These are phyloP conservation scores for Saimiri boliviensis DNA, from an alignment of 2,113 vertebrate genomes.

Conservation along the genomic window DNA sequence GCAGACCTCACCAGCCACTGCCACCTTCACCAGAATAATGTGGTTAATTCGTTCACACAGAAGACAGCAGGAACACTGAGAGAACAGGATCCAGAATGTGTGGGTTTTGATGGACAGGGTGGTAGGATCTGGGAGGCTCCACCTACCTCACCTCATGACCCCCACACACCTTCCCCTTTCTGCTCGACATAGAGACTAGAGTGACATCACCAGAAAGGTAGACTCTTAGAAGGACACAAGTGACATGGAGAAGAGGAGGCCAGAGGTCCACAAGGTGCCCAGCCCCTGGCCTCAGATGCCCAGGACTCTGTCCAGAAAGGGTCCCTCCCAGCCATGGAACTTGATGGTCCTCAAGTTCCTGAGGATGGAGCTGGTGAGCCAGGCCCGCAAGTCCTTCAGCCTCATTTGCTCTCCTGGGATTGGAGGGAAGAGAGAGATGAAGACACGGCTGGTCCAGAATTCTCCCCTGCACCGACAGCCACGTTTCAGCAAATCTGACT, in stretches of 20 bases:
- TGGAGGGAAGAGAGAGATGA: neutral
- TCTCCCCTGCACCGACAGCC: too few relatives aligned
- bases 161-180: fast-evolving
- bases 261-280: conserved; percentile 89
- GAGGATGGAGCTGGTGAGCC: conserved; percentile 92
- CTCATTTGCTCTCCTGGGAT: conserved; percentile 94
- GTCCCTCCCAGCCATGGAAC: conserved; percentile 94
- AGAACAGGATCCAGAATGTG: neutral
- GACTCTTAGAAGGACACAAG: conserved; percentile 95
- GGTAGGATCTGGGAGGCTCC: neutral
- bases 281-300: conserved; percentile 89
- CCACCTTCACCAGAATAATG: neutral
- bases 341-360: conserved; percentile 92
- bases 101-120: fast-evolving
- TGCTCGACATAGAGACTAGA: neutral
- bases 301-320: conserved; percentile 89
- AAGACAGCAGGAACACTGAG: neutral
- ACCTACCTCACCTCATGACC: neutral
- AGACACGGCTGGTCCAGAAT: neutral
- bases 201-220: conserved; percentile 91
- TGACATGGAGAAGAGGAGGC: conserved; percentile 94
- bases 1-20: neutral
- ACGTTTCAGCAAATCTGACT: neutral
- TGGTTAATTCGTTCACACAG: neutral
- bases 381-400: conserved; percentile 91